Evolutionary conservation across 2,888 invertebrate genomes (phyloP), one percentile per base, ranked within the genome.

Genomic region (Philhelius pedissequus): DNA sequence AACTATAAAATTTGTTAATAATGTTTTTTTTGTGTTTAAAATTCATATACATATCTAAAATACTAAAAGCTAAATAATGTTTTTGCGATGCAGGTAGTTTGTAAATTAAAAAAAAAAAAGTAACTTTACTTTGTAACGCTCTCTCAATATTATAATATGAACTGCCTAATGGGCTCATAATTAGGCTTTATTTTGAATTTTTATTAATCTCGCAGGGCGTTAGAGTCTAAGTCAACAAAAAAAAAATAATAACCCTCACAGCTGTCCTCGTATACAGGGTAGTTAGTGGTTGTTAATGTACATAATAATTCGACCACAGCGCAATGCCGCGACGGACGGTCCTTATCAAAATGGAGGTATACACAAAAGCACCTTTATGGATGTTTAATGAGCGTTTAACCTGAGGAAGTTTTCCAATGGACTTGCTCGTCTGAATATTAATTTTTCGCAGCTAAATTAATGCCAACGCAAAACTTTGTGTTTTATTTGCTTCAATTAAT

Each of bases 401-500:
- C 52, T 77, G 62, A 54, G 52, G 69, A 62, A n/a, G 69, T 45
- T 50, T 52, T 52, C 64, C 64, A n/a, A 20, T 13, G 60, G n/a
- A 56, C 56, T 60, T 45, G 38, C 68, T 68, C 27, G 32, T 50
- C 64, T 20, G 73, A 74, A 83, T 83, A 74, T 56, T 35, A 83
- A 69, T 78, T 58, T 56, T 73, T 43, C 38, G 18, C 45, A 56
- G 48, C 38, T 15, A 78, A 78, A 83, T 83, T 60, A 68, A 78
- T 73, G 73, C 73, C 77, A 68, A 58, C 75, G 64, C 66, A 73
- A 77, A 68, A 43, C 38, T 73, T 66, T 68, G 71, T 58, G 62
- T 54, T 77, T 73, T 82, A 74, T 83, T 83, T 79, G 70, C 56
- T 56, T 70, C 52, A 78, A 83, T 83, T 83, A 79, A 78, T 70